Evolutionary conservation across 2,888 invertebrate species (phyloP).

Genomic region (Morpho deidamia): DNA sequence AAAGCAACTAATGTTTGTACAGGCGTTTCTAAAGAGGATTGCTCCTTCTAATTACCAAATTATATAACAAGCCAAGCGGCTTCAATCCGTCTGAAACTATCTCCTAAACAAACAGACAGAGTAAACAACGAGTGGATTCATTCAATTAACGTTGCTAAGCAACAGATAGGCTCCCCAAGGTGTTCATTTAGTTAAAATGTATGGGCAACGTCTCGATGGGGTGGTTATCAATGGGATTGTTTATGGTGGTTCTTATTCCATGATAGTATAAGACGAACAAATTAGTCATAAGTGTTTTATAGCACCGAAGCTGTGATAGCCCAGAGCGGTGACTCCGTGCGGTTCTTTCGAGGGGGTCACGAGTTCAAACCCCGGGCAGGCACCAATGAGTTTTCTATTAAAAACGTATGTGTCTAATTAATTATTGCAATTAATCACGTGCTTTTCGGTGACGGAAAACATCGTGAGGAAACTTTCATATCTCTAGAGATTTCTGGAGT

Average conservation of each 20-base stretch:
- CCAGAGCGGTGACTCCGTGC: too few relatives aligned
- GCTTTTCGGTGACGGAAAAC: too few relatives aligned
- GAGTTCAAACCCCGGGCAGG: too few relatives aligned
- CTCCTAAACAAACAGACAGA: conserved; percentile 34
- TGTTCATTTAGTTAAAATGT: conserved; percentile 29
- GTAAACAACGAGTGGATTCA: conserved; percentile 33
- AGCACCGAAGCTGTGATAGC: too few relatives aligned
- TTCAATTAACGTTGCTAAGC: conserved; percentile 37
- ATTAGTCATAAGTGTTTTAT: too few relatives aligned
- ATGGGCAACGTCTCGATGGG: conserved; percentile 10
- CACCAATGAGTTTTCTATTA: too few relatives aligned
- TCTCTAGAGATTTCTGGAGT: too few relatives aligned
- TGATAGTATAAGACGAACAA: background rate
- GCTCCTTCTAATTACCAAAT: conserved; percentile 18
- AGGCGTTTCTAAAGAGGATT: conserved; percentile 13
- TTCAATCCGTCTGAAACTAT: conserved; percentile 22
- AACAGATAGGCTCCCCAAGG: conserved; percentile 27
- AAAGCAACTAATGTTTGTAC: conserved; percentile 13
- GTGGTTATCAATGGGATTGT: conserved; percentile 1
- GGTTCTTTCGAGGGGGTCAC: too few relatives aligned
- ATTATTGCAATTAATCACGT: too few relatives aligned
- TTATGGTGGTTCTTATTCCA: background rate
- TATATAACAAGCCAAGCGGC: conserved; percentile 10
- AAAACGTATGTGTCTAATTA: too few relatives aligned
- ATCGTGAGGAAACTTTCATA: too few relatives aligned